These are phyloP conservation scores for Aptenodytes forsteri DNA, from an alignment of 2,113 vertebrate species.

Conservation along the genomic window DNA sequence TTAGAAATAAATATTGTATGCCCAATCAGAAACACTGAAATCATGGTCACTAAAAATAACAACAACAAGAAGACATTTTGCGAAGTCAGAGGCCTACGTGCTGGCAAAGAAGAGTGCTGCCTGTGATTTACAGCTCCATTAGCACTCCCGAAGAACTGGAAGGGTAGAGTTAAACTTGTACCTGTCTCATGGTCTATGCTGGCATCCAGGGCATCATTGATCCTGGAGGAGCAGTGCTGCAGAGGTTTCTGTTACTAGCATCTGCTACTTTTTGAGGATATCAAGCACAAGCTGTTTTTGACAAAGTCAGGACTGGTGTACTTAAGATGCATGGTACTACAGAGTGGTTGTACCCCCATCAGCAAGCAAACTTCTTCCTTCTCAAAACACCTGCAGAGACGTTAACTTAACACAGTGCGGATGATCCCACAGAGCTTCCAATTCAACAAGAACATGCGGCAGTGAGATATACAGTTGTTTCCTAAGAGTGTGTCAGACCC, in stretches of 20 bases:
- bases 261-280: not conserved
- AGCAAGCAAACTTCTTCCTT: not conserved
- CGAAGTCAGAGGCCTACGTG: not conserved
- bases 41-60: not conserved
- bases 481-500: not conserved
- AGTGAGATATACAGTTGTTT: not conserved
- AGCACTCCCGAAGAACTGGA: not conserved
- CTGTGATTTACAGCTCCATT: not conserved
- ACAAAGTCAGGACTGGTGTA: not conserved
- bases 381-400: not conserved
- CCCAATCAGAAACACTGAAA: not conserved
- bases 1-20: not conserved
- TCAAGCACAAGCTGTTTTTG: not conserved
- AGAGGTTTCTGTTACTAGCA: not conserved
- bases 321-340: not conserved
- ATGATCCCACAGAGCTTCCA: not conserved
- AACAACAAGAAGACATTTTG: not conserved
- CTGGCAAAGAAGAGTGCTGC: not conserved
- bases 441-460: fast-evolving
- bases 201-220: not conserved
- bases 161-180: not conserved
- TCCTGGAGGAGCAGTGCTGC: not conserved
- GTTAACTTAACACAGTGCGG: not conserved
- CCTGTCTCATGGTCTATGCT: not conserved
- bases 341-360: not conserved